Conservation (phyloP, 2,888 invertebrate species). For the Dicranocentrus wangi region DNA sequence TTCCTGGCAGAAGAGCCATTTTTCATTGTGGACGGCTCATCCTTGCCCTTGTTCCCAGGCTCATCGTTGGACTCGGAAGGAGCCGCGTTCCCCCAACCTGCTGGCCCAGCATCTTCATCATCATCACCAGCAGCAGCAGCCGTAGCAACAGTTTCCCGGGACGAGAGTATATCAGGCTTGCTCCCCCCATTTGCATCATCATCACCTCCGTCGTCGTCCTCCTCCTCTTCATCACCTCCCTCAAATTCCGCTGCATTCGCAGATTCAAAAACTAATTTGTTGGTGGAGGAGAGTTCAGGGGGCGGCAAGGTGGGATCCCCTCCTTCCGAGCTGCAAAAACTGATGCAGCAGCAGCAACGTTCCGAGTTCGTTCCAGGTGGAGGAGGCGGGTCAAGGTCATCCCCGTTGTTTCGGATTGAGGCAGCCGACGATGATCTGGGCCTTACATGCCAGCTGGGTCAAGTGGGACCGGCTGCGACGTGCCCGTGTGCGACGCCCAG, state of each 20-base stretch:
- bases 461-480: slow-evolving; percentile 73
- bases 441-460: slow-evolving; percentile 74
- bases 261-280: slow-evolving; percentile 46
- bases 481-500: slow-evolving; percentile 74
- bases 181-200: slow-evolving; percentile 10
- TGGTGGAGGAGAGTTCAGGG: background rate
- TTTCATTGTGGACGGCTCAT: slow-evolving; percentile 70
- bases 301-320: background rate
- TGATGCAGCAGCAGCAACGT: too few relatives aligned
- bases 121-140: slow-evolving; percentile 24
- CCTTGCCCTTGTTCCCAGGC: slow-evolving; percentile 37
- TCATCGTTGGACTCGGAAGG: slow-evolving; percentile 36
- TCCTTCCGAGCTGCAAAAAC: too few relatives aligned
- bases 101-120: slow-evolving; percentile 42
- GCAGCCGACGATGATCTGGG: slow-evolving; percentile 74
- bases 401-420: slow-evolving; percentile 73
- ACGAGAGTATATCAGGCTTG: background rate
- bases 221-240: slow-evolving; percentile 10
- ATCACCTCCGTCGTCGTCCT: background rate
- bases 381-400: slow-evolving; percentile 25
- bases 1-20: slow-evolving; percentile 73
- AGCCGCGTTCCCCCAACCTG: slow-evolving; percentile 28
- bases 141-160: slow-evolving; percentile 1
- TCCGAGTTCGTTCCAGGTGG: background rate
- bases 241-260: slow-evolving; percentile 41